Evolutionary conservation across 2,888 invertebrate genomes (phyloP).

Genomic region (Caenorhabditis imperialis): DNA sequence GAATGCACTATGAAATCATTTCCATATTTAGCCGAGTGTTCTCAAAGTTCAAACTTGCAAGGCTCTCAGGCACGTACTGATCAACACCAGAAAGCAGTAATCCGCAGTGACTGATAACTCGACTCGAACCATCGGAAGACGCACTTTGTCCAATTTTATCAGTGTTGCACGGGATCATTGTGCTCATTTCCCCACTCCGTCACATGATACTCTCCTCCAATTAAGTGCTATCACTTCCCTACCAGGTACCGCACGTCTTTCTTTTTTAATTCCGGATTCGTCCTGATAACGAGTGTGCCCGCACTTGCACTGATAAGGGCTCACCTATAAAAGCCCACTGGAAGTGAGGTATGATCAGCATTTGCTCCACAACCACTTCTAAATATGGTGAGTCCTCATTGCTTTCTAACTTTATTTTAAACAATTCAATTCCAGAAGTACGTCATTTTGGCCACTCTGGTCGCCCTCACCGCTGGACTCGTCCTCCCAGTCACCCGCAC

Average conservation of each 20-base stretch:
- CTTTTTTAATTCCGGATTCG: slow-evolving; percentile 21
- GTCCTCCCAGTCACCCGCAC: slow-evolving; percentile 37
- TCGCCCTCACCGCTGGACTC: slow-evolving; percentile 36
- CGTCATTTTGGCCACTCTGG: slow-evolving; percentile 29
- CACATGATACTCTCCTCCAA: slow-evolving; percentile 39
- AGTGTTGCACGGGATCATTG: slow-evolving; percentile 45
- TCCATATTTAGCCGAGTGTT: too few relatives aligned
- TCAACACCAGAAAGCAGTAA: slow-evolving; percentile 9
- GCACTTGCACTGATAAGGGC: slow-evolving; percentile 24
- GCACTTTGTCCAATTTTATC: slow-evolving; percentile 20
- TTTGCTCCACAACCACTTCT: slow-evolving; percentile 11
- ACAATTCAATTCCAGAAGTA: slow-evolving; percentile 28
- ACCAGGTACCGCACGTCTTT: slow-evolving; percentile 35
- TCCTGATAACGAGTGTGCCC: slow-evolving; percentile 31
- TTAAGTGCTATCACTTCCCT: slow-evolving; percentile 23
- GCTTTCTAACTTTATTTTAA: neutral
- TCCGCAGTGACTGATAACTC: too few relatives aligned
- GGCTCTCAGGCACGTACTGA: too few relatives aligned
- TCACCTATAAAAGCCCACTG: slow-evolving; percentile 11
- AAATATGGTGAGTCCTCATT: slow-evolving; percentile 31
- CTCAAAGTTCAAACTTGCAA: slow-evolving; percentile 17
- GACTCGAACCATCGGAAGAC: slow-evolving; percentile 19
- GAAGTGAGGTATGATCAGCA: slow-evolving; percentile 19
- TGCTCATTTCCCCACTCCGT: slow-evolving; percentile 24
- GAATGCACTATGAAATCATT: too few relatives aligned